phyloP scores from a whole-genome alignment of 1,140 invertebrate genomes.

The Drosophila micromelanica region DNA sequence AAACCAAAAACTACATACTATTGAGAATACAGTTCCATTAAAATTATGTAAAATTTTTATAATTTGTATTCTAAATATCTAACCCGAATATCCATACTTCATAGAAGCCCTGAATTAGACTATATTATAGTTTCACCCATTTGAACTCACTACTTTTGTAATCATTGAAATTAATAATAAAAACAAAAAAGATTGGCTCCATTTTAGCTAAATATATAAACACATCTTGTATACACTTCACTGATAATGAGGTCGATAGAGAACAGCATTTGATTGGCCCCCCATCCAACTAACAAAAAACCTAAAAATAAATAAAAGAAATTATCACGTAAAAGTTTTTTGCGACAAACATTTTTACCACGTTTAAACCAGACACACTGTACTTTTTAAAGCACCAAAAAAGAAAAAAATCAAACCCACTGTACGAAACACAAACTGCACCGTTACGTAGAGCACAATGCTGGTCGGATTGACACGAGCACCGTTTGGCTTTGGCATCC shows the following conservation, averaged over 20 bases:
- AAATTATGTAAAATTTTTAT: background rate
- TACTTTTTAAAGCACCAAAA: constrained; percentile 6
- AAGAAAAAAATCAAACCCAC: constrained; percentile 6
- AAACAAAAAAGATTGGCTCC: constrained; percentile 28
- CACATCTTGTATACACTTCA: constrained; percentile 35
- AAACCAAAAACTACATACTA: background rate
- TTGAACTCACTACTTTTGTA: constrained; percentile 13
- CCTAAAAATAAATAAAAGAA: background rate
- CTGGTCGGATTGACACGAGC: constrained; percentile 51
- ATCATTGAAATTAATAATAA: constrained; percentile 8
- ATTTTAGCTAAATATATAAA: constrained; percentile 26
- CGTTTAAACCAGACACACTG: constrained; percentile 14
- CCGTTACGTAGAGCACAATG: constrained; percentile 36
- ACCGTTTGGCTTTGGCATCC: constrained; percentile 67
- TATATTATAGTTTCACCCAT: constrained; percentile 15
- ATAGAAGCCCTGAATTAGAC: constrained; percentile 1
- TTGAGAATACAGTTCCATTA: constrained; percentile 1
- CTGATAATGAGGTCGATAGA: constrained; percentile 32
- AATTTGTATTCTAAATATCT: background rate
- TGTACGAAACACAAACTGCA: constrained; percentile 15
- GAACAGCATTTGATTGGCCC: constrained; percentile 36
- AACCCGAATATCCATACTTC: background rate
- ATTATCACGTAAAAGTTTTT: background rate
- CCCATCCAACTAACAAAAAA: constrained; percentile 19
- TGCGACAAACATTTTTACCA: background rate